A percentile compares a stretch with the other conserved stretches of the same genome.
These are phyloP conservation scores for Lucinisca nassula DNA, from an alignment of 2,888 invertebrate genomes.

Conservation along the genomic window DNA sequence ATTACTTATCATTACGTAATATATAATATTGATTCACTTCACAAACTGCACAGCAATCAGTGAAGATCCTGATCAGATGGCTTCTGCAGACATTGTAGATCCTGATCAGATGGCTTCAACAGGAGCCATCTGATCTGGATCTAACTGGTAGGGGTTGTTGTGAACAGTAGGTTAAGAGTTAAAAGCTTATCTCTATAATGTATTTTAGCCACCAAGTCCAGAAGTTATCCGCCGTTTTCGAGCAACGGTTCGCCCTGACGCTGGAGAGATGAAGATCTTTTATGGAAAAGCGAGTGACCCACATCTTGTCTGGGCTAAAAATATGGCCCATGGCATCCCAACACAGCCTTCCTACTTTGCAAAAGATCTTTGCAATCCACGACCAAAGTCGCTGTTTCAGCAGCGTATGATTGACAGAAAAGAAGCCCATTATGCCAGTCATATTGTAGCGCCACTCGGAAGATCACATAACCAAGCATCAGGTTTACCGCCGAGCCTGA, in stretches of 20 bases:
- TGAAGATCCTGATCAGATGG: too few species aligned
- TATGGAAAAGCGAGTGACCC: conserved; percentile 87
- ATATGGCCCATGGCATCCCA: conserved; percentile 86
- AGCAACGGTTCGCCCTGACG: conserved; percentile 84
- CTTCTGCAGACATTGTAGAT: too few species aligned
- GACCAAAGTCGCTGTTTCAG: conserved; percentile 84
- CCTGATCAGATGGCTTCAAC: too few species aligned
- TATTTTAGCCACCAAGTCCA: conserved; percentile 84
- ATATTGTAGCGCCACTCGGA: conserved; percentile 84
- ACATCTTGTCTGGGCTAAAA: conserved; percentile 84
- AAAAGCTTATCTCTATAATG: too few species aligned
- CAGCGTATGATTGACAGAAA: conserved; percentile 82
- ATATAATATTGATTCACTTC: too few species aligned
- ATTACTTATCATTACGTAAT: too few species aligned
- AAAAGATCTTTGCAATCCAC: conserved; percentile 84
- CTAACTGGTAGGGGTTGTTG: too few species aligned
- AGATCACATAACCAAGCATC: conserved; percentile 81
- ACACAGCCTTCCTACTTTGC: conserved; percentile 81
- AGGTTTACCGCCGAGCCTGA: conserved; percentile 80
- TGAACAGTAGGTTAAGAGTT: too few species aligned
- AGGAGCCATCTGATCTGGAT: too few species aligned
- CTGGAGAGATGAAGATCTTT: conserved; percentile 85
- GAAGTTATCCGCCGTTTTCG: conserved; percentile 85
- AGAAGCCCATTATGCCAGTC: conserved; percentile 83
- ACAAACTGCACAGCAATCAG: too few species aligned